These are phyloP conservation scores for Jaculus jaculus DNA, from an alignment of 2,113 vertebrate genomes.

Conservation along the genomic window DNA sequence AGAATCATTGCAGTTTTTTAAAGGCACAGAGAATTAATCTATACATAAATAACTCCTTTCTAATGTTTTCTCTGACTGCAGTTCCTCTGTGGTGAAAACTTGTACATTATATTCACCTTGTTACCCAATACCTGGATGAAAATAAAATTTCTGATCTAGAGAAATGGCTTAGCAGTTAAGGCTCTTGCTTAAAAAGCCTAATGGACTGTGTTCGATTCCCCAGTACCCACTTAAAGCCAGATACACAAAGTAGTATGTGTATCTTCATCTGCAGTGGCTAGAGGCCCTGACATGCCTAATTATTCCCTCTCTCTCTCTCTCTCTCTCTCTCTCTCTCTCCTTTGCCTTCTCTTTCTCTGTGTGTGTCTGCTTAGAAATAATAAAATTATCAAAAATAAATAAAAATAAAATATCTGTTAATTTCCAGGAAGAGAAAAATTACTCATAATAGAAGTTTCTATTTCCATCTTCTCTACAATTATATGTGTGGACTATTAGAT, in stretches of 20 bases:
- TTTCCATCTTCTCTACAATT: background rate
- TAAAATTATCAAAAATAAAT: background rate
- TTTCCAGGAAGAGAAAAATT: background rate
- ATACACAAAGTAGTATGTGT: too few species aligned
- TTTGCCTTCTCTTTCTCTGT: too few species aligned
- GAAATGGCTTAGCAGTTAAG: too few species aligned
- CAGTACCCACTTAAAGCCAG: too few species aligned
- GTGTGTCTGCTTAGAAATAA: too few species aligned
- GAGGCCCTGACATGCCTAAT: too few species aligned
- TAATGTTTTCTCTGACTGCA: background rate
- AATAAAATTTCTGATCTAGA: background rate
- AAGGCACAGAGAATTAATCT: constrained; percentile 5
- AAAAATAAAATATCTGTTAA: constrained; percentile 24
- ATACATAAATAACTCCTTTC: background rate
- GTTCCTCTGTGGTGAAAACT: constrained; percentile 3
- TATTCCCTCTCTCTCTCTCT: too few species aligned
- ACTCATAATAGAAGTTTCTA: background rate
- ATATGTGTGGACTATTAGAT: background rate
- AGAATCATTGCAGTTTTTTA: constrained; percentile 11
- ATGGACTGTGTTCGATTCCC: too few species aligned
- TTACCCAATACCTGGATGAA: constrained; percentile 15
- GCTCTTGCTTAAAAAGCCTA: too few species aligned
- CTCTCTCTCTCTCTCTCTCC: too few species aligned
- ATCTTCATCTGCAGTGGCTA: too few species aligned
- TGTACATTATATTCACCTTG: background rate